A percentile compares a stretch with the other conserved stretches of the same genome.
phyloP scores from a whole-genome alignment of 2,797 vertebrate species.

The Girardinus metallicus region DNA sequence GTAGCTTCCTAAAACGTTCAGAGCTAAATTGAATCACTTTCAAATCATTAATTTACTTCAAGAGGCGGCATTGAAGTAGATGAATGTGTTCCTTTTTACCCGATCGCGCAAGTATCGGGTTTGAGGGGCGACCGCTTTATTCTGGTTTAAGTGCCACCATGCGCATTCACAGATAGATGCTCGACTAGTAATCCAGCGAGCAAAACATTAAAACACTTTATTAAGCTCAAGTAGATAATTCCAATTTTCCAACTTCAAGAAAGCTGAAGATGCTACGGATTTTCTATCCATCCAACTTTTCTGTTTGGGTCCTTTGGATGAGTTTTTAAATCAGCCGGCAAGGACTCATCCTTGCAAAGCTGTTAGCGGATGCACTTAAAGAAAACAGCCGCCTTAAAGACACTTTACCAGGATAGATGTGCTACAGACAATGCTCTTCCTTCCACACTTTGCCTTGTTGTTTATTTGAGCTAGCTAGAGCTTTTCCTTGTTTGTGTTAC shows the following conservation, averaged over 20 bases:
- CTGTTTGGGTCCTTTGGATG: not conserved
- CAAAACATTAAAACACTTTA: constrained; percentile 19
- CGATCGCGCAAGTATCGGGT: not conserved
- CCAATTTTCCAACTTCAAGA: not conserved
- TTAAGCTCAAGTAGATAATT: constrained; percentile 27
- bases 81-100: not conserved
- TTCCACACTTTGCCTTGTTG: constrained; percentile 39
- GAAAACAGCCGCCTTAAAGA: constrained; percentile 53
- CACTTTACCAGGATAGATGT: constrained; percentile 50
- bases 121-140: constrained; percentile 19
- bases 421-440: constrained; percentile 50
- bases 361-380: constrained; percentile 51
- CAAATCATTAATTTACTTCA: constrained; percentile 22
- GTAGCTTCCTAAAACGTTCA: constrained; percentile 30
- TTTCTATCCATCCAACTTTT: constrained; percentile 23
- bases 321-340: constrained; percentile 34
- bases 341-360: constrained; percentile 58
- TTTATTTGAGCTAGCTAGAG: constrained; percentile 55
- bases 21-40: constrained; percentile 9
- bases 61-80: constrained; percentile 15
- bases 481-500: constrained; percentile 54
- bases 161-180: constrained; percentile 8
- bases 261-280: not conserved
- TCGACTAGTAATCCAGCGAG: constrained; percentile 25
- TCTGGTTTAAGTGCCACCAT: constrained; percentile 9